phyloP scores from a whole-genome alignment of 2,888 invertebrate genomes.

The Caenorhabditis becei region DNA sequence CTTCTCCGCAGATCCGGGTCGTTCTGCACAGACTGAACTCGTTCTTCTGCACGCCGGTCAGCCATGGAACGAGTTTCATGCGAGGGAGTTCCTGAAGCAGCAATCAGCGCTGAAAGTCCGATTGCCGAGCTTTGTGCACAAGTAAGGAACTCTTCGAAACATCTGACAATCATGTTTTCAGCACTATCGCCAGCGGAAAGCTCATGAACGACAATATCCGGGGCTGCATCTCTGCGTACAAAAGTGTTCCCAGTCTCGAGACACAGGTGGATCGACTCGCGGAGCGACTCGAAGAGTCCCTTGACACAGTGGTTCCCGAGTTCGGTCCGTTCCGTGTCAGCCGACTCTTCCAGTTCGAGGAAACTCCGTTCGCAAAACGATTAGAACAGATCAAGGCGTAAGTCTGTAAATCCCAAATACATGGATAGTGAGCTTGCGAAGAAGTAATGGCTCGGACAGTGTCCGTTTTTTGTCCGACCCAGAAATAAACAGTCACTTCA shows the following conservation, averaged over 20 bases:
- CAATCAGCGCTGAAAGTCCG: constrained; percentile 44
- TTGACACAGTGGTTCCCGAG: constrained; percentile 64
- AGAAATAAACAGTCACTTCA: too few species aligned
- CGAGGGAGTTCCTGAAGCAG: constrained; percentile 62
- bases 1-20: constrained; percentile 43
- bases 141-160: constrained; percentile 37
- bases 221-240: constrained; percentile 64
- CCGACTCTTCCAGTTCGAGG: constrained; percentile 55
- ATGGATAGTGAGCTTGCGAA: too few species aligned
- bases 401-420: not conserved
- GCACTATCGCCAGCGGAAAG: constrained; percentile 45
- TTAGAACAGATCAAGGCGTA: constrained; percentile 46
- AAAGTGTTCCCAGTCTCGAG: constrained; percentile 59
- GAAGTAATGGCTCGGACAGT: too few species aligned
- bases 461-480: too few species aligned
- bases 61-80: constrained; percentile 74
- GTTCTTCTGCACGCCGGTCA: constrained; percentile 72
- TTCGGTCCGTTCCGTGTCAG: constrained; percentile 57
- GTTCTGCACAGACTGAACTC: constrained; percentile 61
- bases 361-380: constrained; percentile 32
- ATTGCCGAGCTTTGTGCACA: constrained; percentile 56
- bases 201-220: constrained; percentile 56
- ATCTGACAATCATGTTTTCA: too few species aligned
- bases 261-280: constrained; percentile 55
- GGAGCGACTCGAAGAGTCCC: constrained; percentile 46